Base-by-base conservation (phyloP, 2,888 invertebrate genomes). In the Tiliacea aurago region DNA sequence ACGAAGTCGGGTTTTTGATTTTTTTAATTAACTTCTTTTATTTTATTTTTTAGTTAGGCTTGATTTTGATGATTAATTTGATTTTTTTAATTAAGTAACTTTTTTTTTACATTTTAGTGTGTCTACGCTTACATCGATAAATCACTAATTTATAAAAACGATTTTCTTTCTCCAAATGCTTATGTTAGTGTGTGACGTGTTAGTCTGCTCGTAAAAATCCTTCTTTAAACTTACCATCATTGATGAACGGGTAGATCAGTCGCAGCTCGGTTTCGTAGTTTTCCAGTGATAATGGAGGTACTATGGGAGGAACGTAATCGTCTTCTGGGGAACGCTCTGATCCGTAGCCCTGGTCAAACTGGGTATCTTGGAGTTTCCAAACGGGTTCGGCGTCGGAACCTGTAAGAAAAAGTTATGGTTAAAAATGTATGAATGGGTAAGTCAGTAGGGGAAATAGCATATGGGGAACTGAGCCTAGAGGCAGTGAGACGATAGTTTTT, bases 301-400 rank as follows among this genome's bases (percentile, higher is more conserved):
- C 97, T 74, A 98, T 94, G 28, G 97, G 97, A 10, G 98, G 97
- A 47, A 97, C 97, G 93, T 97, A 97, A 92, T 98, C 98, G 83
- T 98, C 98, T 92, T 98, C 98, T 2, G 98, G 98, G 1, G 98
- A 98, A 61, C 98, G 95, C 90, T 98, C 98, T 15, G 98, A 98
- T 0, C 97, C 98, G 92, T 98, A 98, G 55, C 98, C 98, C 90
- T 98, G 98, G 93, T 98, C 98, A 90, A 97, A 97, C 61, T 96
- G 96, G 1, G 95, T 96, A 84, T 97, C 97, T 86, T 96, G 96
- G 7, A 96, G 95, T 87, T 96, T 96, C 96, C 96, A 96, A 56
- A 96, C 96, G 2, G 96, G 96, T 76, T 96, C 96, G 4, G 96
- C 95, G 78, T 96, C 94, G 10, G 96, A 96, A 79, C 97, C 97